These are phyloP conservation scores for Carassius carassius DNA, from an alignment of 2,113 vertebrate genomes.

Conservation along the genomic window DNA sequence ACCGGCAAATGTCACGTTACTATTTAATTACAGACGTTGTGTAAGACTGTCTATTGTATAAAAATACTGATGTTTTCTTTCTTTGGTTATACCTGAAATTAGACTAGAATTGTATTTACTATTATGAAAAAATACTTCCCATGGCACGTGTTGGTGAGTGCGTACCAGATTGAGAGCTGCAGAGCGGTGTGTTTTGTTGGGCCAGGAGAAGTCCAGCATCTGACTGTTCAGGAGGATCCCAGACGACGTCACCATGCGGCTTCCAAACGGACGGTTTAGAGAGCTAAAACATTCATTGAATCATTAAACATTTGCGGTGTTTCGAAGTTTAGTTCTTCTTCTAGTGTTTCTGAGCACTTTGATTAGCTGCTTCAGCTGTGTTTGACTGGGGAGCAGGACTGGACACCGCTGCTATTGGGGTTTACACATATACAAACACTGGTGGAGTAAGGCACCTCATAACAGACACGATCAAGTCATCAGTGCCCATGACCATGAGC, in stretches of 20 bases:
- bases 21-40: too few species aligned
- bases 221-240: conserved; percentile 96
- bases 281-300: conserved; percentile 75
- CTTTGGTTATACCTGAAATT: too few species aligned
- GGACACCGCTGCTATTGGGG: background rate
- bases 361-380: too few species aligned
- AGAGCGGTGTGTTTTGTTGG: conserved; percentile 81
- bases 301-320: too few species aligned
- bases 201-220: conserved; percentile 95
- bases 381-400: background rate
- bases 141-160: background rate
- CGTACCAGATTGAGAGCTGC: conserved; percentile 77
- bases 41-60: too few species aligned
- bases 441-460: conserved; percentile 78
- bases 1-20: too few species aligned
- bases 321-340: too few species aligned
- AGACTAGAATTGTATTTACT: too few species aligned
- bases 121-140: background rate
- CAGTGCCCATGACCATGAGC: conserved; percentile 93
- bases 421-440: background rate
- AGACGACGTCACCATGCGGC: conserved; percentile 88
- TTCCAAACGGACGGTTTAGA: conserved; percentile 93
- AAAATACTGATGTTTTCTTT: too few species aligned
- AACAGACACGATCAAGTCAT: conserved; percentile 92
- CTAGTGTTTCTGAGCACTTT: too few species aligned